These are phyloP conservation scores for Nephrotoma flavescens DNA, from an alignment of 2,888 invertebrate genomes.

Conservation along the genomic window DNA sequence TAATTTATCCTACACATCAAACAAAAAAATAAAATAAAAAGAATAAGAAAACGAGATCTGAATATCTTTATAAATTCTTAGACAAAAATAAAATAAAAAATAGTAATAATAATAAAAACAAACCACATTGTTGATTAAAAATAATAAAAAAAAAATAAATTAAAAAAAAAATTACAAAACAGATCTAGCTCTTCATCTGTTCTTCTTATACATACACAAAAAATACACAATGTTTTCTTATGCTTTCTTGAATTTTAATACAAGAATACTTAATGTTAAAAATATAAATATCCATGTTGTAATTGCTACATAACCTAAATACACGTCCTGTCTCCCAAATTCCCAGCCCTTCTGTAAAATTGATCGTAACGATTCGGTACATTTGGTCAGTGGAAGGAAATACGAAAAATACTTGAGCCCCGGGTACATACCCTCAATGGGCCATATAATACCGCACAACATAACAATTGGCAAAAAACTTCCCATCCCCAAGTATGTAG, in stretches of 20 bases:
- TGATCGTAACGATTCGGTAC: slow-evolving; percentile 75
- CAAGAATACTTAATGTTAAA: slow-evolving; percentile 52
- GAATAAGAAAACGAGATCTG: neutral
- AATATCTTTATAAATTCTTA: neutral
- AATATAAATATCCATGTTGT: slow-evolving; percentile 66
- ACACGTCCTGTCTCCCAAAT: slow-evolving; percentile 54
- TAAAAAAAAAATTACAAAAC: neutral
- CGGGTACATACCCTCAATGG: slow-evolving; percentile 80
- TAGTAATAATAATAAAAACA: neutral
- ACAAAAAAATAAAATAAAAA: neutral
- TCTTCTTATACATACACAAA: neutral
- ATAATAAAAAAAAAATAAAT: neutral
- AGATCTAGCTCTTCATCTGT: neutral
- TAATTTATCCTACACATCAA: neutral
- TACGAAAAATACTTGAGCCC: slow-evolving; percentile 55
- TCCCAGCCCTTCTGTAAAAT: slow-evolving; percentile 75
- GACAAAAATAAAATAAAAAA: neutral
- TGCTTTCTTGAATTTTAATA: slow-evolving; percentile 74
- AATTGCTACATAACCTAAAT: slow-evolving; percentile 67
- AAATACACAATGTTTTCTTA: slow-evolving; percentile 23
- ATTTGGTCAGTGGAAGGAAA: slow-evolving; percentile 70
- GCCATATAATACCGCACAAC: slow-evolving; percentile 88
- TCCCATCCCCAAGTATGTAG: slow-evolving; percentile 72
- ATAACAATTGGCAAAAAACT: slow-evolving; percentile 75
- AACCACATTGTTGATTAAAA: neutral